Percentiles rank a stretch among this genome's conserved stretches.
Evolutionary conservation across 2,797 vertebrate genomes (phyloP).

Genomic region (Phalloptychus januarius): DNA sequence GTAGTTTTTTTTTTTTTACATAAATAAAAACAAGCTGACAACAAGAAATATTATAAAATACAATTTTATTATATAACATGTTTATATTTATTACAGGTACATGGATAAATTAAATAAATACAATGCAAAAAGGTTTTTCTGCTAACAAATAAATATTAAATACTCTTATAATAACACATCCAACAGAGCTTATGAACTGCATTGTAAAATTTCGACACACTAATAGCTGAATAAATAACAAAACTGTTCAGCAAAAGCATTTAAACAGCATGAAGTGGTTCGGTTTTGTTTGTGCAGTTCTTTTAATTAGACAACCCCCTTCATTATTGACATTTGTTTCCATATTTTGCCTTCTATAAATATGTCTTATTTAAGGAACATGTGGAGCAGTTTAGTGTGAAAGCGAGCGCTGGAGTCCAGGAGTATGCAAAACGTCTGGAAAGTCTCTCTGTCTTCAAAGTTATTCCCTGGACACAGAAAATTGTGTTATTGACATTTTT

Average conservation of each 20-base stretch:
- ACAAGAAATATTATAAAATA: conserved; percentile 19
- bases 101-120: conserved; percentile 44
- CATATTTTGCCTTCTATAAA: not conserved
- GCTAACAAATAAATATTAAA: conserved; percentile 37
- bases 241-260: conserved; percentile 3
- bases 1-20: not conserved
- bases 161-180: conserved; percentile 25
- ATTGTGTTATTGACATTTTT: conserved; percentile 13
- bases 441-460: conserved; percentile 78
- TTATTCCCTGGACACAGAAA: conserved; percentile 65
- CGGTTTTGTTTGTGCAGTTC: conserved; percentile 3
- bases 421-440: conserved; percentile 83
- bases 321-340: conserved; percentile 15
- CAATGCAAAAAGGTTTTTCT: conserved; percentile 27
- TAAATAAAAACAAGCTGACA: not conserved
- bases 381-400: conserved; percentile 86
- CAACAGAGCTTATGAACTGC: conserved; percentile 27
- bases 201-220: conserved; percentile 32
- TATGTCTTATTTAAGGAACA: conserved; percentile 59
- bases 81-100: conserved; percentile 6
- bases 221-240: conserved; percentile 21
- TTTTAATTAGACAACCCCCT: not conserved
- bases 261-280: conserved; percentile 23
- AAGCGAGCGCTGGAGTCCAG: conserved; percentile 87
- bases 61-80: conserved; percentile 34